A percentile compares a stretch with the other conserved stretches of the same genome.
phyloP scores from a whole-genome alignment of 1,140 invertebrate species.

The Leptinotarsa texana region DNA sequence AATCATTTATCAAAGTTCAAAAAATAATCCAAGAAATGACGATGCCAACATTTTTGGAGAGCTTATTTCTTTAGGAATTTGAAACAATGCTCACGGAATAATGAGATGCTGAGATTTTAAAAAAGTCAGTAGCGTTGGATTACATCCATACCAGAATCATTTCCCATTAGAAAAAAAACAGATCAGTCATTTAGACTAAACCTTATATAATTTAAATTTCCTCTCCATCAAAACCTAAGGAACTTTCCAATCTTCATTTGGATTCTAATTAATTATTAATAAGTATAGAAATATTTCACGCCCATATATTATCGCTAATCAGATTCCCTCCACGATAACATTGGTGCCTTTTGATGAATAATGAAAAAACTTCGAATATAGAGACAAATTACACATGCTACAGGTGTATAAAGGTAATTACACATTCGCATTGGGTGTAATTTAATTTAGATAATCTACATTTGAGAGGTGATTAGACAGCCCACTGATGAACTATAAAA shows the following conservation, averaged over 20 bases:
- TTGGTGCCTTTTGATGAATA: not conserved
- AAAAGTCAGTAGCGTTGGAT: no score
- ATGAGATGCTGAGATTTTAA: no score
- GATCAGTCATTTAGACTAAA: no score
- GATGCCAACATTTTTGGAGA: no score
- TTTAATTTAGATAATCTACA: constrained; percentile 1
- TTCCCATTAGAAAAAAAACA: no score
- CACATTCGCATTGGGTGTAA: constrained; percentile 10
- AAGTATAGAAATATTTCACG: constrained; percentile 10
- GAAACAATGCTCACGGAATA: no score
- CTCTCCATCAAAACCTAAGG: not conserved
- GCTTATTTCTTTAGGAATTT: no score
- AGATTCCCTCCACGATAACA: constrained; percentile 5
- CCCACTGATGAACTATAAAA: not conserved
- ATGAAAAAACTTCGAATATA: not conserved
- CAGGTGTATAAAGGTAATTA: constrained; percentile 12
- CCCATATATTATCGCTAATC: constrained; percentile 16
- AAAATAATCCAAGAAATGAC: no score
- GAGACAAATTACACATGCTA: constrained; percentile 16
- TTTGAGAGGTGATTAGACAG: constrained; percentile 2
- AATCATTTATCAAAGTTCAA: no score
- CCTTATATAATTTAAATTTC: not conserved
- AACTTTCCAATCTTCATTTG: not conserved
- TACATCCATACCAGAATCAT: no score
- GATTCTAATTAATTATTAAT: not conserved